Percentiles rank a stretch among this genome's conserved stretches.
phyloP scores from a whole-genome alignment of 1,140 invertebrate species.

The Globodera rostochiensis region DNA sequence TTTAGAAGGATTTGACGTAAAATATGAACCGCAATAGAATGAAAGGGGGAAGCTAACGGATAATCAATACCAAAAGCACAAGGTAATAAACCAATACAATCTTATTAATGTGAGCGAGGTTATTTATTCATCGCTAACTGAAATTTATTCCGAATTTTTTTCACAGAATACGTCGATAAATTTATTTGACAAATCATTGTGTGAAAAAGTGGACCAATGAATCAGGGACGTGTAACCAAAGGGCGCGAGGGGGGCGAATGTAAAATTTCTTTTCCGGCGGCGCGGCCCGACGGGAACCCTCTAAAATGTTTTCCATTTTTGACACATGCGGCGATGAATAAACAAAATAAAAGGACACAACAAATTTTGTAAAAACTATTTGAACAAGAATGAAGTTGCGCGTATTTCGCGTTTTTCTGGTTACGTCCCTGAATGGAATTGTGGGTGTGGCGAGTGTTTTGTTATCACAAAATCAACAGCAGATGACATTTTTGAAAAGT shows the following conservation, averaged over 20 bases:
- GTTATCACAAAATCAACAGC: conserved; percentile 15
- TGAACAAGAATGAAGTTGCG: no score
- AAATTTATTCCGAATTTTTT: no score
- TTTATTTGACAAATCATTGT: conserved; percentile 1
- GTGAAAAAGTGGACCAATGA: background rate
- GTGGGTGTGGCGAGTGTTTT: background rate
- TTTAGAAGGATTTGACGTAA: background rate
- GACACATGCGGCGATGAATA: no score
- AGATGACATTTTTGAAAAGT: background rate
- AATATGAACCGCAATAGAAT: background rate
- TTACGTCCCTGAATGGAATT: no score
- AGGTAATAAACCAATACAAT: background rate
- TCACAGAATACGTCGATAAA: background rate
- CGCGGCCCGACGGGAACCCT: no score
- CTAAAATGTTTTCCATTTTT: no score
- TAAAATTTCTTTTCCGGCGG: no score
- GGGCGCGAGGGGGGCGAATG: no score
- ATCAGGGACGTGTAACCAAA: no score
- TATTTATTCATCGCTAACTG: background rate
- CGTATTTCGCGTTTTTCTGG: no score
- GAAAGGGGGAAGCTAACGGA: background rate
- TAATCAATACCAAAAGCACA: background rate
- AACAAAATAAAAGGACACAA: no score
- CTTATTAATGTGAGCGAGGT: background rate
- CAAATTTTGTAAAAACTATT: no score